Percentiles rank a stretch among this genome's conserved stretches.
phyloP scores from a whole-genome alignment of 2,797 vertebrate genomes.

The Coregonus sp. region DNA sequence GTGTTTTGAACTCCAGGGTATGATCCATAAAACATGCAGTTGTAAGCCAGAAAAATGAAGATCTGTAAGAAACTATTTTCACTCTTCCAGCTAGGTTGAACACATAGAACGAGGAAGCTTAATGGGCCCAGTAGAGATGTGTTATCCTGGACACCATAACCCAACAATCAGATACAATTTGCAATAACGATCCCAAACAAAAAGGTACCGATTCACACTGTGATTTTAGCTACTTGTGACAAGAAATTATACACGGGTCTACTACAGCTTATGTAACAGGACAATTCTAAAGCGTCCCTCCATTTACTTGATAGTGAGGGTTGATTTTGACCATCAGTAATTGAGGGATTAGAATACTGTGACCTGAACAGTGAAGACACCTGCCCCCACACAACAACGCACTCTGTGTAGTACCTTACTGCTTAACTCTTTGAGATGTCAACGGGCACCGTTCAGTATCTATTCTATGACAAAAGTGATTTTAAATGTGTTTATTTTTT shows the following conservation, averaged over 20 bases:
- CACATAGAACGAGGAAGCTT: background rate
- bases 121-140: slow-evolving; percentile 3
- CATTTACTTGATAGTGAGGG: slow-evolving; percentile 24
- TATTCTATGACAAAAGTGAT: slow-evolving; percentile 61
- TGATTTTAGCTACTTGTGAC: slow-evolving; percentile 68
- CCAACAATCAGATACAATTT: slow-evolving; percentile 64
- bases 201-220: slow-evolving; percentile 75
- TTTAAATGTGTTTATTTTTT: slow-evolving; percentile 74
- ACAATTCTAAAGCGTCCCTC: background rate
- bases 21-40: slow-evolving; percentile 35
- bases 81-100: slow-evolving; percentile 52
- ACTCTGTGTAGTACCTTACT: slow-evolving; percentile 68
- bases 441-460: slow-evolving; percentile 62
- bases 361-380: slow-evolving; percentile 50
- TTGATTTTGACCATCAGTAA: slow-evolving; percentile 37
- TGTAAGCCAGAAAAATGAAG: slow-evolving; percentile 38
- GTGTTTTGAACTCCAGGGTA: slow-evolving; percentile 37
- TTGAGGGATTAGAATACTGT: slow-evolving; percentile 37
- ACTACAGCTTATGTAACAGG: slow-evolving; percentile 18
- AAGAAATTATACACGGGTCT: slow-evolving; percentile 14
- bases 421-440: slow-evolving; percentile 67
- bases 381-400: slow-evolving; percentile 46
- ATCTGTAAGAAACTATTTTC: slow-evolving; percentile 38
- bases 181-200: slow-evolving; percentile 68
- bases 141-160: slow-evolving; percentile 20